Percentiles rank a stretch among this genome's conserved stretches.
phyloP scores from a whole-genome alignment of 2,797 vertebrate species.

The Amphiprion clarkii region DNA sequence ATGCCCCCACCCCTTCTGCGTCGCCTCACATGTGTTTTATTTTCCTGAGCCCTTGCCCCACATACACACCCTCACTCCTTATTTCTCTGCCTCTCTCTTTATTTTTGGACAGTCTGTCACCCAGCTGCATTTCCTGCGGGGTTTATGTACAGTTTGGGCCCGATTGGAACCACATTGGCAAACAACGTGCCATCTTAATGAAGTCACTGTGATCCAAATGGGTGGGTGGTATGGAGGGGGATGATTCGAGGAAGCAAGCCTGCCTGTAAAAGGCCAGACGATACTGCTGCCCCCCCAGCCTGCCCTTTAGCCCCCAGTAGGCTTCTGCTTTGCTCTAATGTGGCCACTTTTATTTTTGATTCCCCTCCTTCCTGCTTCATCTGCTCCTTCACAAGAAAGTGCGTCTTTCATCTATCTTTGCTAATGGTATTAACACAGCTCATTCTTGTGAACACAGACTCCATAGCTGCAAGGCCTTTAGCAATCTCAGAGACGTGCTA shows the following conservation, averaged over 20 bases:
- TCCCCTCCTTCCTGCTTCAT: slow-evolving; percentile 52
- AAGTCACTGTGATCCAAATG: slow-evolving; percentile 71
- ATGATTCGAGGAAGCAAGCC: slow-evolving; percentile 44
- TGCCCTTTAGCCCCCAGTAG: slow-evolving; percentile 60
- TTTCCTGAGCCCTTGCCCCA: slow-evolving; percentile 56
- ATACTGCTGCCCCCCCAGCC: slow-evolving; percentile 32
- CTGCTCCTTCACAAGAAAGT: slow-evolving; percentile 62
- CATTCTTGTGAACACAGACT: slow-evolving; percentile 57
- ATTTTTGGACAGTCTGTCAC: slow-evolving; percentile 78
- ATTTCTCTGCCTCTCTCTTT: slow-evolving; percentile 51
- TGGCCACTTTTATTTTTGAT: slow-evolving; percentile 63
- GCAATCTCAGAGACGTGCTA: slow-evolving; percentile 52
- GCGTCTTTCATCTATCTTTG: slow-evolving; percentile 67
- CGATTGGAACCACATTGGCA: slow-evolving; percentile 80
- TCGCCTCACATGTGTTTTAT: slow-evolving; percentile 79
- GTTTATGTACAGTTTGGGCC: slow-evolving; percentile 79
- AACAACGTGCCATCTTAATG: slow-evolving; percentile 72
- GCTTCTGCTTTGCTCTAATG: slow-evolving; percentile 62
- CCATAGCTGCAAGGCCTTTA: slow-evolving; percentile 63
- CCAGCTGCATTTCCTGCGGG: slow-evolving; percentile 83
- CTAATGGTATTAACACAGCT: slow-evolving; percentile 66
- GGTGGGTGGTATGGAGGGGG: slow-evolving; percentile 40
- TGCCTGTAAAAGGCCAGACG: slow-evolving; percentile 45
- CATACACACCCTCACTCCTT: slow-evolving; percentile 44
- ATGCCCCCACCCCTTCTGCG: slow-evolving; percentile 60